A percentile compares a stretch with the other conserved stretches of the same genome.
These are phyloP conservation scores for Choristoneura rosaceana DNA, from an alignment of 2,888 invertebrate genomes.

Conservation along the genomic window DNA sequence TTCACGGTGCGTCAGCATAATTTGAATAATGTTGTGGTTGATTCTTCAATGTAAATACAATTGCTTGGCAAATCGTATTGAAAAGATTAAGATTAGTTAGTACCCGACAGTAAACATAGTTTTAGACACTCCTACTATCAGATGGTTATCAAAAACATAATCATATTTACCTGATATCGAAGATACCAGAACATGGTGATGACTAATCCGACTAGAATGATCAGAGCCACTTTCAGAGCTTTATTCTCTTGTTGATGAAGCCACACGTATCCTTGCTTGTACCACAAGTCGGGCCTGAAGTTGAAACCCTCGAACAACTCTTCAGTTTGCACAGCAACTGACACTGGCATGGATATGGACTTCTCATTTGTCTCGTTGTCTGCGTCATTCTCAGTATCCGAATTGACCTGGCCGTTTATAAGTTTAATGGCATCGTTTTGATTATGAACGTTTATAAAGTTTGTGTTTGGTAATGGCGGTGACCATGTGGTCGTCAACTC, in stretches of 20 bases:
- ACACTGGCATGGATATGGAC: slow-evolving; percentile 76
- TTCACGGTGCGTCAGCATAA: too few species aligned
- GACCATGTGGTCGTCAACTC: slow-evolving; percentile 83
- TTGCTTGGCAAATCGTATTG: not conserved
- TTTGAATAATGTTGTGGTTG: too few species aligned
- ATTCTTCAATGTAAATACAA: too few species aligned
- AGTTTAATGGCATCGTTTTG: slow-evolving; percentile 64
- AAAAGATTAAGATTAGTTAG: not conserved
- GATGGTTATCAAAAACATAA: slow-evolving; percentile 27
- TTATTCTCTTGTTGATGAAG: slow-evolving; percentile 91
- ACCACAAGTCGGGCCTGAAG: slow-evolving; percentile 73
- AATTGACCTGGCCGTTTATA: slow-evolving; percentile 75
- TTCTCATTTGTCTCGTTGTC: slow-evolving; percentile 79
- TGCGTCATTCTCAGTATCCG: slow-evolving; percentile 66
- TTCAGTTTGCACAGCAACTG: slow-evolving; percentile 85
- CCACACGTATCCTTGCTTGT: slow-evolving; percentile 84
- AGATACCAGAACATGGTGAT: slow-evolving; percentile 91
- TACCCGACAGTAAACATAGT: not conserved
- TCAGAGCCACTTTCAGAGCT: slow-evolving; percentile 88
- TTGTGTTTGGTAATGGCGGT: slow-evolving; percentile 71
- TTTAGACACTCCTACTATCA: slow-evolving; percentile 18
- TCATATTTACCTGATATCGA: slow-evolving; percentile 86
- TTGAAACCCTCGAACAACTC: slow-evolving; percentile 76
- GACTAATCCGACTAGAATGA: slow-evolving; percentile 88
- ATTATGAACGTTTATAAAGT: slow-evolving; percentile 63